phyloP scores from a whole-genome alignment of 2,888 invertebrate genomes.

The Oscheius onirici region DNA sequence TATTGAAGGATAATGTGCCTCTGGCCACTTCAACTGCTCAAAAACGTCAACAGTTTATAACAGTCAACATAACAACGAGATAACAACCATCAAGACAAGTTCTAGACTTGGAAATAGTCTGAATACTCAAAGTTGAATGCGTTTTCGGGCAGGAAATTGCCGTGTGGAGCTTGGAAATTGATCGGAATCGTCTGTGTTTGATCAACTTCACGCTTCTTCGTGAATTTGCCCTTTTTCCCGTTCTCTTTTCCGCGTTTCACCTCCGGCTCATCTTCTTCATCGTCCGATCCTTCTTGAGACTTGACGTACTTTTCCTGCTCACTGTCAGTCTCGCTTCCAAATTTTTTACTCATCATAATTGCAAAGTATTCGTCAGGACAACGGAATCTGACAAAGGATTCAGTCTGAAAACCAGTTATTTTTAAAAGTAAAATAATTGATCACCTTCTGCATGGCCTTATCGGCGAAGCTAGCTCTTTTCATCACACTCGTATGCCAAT shows the following conservation, averaged over 20 bases:
- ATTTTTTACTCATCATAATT: slow-evolving; percentile 51
- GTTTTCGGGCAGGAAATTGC: slow-evolving; percentile 38
- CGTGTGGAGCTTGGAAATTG: slow-evolving; percentile 38
- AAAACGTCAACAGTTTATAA: slow-evolving; percentile 6
- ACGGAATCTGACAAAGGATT: slow-evolving; percentile 53
- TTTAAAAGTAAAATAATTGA: background rate
- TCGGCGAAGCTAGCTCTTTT: slow-evolving; percentile 59
- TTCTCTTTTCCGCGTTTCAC: slow-evolving; percentile 27
- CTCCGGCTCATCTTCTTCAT: slow-evolving; percentile 41
- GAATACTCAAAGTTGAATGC: slow-evolving; percentile 38
- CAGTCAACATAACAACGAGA: slow-evolving; percentile 34
- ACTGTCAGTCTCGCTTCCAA: slow-evolving; percentile 44
- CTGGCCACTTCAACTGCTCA: background rate
- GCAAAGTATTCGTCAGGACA: slow-evolving; percentile 48
- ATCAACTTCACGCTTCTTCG: slow-evolving; percentile 43
- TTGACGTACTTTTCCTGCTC: slow-evolving; percentile 35
- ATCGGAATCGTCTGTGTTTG: slow-evolving; percentile 31
- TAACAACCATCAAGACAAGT: slow-evolving; percentile 8
- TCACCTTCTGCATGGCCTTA: slow-evolving; percentile 43
- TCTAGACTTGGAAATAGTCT: slow-evolving; percentile 34
- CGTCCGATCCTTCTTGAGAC: slow-evolving; percentile 34
- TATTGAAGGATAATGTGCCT: background rate
- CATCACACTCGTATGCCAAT: slow-evolving; percentile 54
- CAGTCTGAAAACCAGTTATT: slow-evolving; percentile 35
- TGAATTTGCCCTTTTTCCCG: slow-evolving; percentile 39